Percentiles rank a stretch among this genome's conserved stretches.
Evolutionary conservation across 2,888 invertebrate species (phyloP).

Genomic region (Fabriciana adippe): DNA sequence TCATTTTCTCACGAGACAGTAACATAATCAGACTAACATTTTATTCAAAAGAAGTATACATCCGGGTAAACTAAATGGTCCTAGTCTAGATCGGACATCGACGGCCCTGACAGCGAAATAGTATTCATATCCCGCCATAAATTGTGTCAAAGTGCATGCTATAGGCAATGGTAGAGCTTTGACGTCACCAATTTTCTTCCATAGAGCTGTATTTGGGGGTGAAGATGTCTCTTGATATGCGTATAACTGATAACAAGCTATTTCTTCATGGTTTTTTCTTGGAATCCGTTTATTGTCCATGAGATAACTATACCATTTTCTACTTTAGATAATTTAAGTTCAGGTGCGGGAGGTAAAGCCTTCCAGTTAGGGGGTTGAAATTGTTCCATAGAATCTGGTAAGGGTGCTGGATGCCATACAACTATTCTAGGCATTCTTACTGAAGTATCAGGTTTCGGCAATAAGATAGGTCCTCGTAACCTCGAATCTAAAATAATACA

Average conservation of each 20-base stretch:
- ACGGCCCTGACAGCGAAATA: conserved; percentile 96
- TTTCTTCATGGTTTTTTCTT: conserved; percentile 44
- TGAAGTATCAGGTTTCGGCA: conserved; percentile 21
- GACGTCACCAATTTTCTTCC: conserved; percentile 98
- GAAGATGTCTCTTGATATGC: conserved; percentile 86
- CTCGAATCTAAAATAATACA: conserved; percentile 48
- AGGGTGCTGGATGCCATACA: conserved; percentile 85
- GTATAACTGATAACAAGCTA: conserved; percentile 52
- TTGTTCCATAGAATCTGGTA: conserved; percentile 76
- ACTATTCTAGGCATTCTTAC: conserved; percentile 26
- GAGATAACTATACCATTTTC: conserved; percentile 94
- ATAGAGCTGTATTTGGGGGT: conserved; percentile 87
- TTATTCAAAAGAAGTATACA: conserved; percentile 84
- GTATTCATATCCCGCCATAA: conserved; percentile 94
- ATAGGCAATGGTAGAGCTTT: conserved; percentile 95
- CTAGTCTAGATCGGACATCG: conserved; percentile 90
- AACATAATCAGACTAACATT: conserved; percentile 68
- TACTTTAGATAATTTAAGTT: conserved; percentile 90
- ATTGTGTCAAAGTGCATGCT: conserved; percentile 97
- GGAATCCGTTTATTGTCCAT: conserved; percentile 91
- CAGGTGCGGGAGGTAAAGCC: conserved; percentile 90
- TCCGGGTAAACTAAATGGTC: conserved; percentile 91
- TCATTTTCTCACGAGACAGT: conserved; percentile 26
- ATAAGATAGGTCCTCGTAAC: conserved; percentile 27
- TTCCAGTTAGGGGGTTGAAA: conserved; percentile 83